Percentiles rank a stretch among this genome's conserved stretches.
phyloP scores from a whole-genome alignment of 2,113 vertebrate species.

The Microcebus tavaratra region DNA sequence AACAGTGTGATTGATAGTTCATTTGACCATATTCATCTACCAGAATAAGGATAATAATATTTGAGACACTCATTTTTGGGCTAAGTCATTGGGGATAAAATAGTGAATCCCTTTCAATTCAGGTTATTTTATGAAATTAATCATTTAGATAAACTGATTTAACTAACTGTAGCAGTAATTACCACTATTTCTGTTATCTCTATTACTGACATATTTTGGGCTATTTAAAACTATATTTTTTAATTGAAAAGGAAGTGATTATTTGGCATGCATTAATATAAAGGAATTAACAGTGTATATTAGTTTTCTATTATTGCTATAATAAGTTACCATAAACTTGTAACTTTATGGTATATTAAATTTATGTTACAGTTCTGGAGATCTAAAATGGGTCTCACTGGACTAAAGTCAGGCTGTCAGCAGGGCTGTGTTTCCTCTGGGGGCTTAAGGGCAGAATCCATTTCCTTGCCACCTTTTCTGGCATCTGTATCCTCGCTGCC shows the following conservation, averaged over 20 bases:
- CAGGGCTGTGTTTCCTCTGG: background rate
- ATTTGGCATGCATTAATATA: background rate
- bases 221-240: background rate
- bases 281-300: background rate
- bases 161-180: background rate
- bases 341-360: too few species aligned
- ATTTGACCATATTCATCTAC: conserved; percentile 33
- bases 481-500: background rate
- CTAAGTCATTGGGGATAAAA: background rate
- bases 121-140: conserved; percentile 38
- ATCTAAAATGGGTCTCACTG: background rate
- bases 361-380: background rate
- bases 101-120: background rate
- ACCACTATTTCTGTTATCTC: conserved; percentile 2
- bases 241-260: conserved; percentile 28
- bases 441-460: too few species aligned
- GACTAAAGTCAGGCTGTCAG: background rate
- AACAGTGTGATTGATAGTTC: background rate
- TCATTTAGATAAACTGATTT: background rate
- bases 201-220: background rate
- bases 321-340: background rate
- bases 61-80: background rate
- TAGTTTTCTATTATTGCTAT: conserved; percentile 7
- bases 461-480: background rate
- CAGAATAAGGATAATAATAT: background rate